phyloP scores from a whole-genome alignment of 2,797 vertebrate species.

The Gambelia wislizenii region DNA sequence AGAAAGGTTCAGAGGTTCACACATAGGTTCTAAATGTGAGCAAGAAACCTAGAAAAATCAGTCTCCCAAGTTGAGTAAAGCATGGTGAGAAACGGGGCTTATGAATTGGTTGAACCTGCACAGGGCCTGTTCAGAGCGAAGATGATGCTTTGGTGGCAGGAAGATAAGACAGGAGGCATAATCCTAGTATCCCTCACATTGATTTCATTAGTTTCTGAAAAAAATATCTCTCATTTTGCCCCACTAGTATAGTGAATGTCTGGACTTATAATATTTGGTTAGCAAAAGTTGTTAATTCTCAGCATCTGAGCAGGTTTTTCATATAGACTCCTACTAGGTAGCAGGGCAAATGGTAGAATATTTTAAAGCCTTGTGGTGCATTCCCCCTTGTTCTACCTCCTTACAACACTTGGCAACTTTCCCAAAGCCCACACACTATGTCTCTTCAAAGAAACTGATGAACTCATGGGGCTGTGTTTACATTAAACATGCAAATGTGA shows the following conservation, averaged over 20 bases:
- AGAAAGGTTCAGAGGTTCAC: too few relatives aligned
- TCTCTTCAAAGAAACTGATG: slow-evolving; percentile 43
- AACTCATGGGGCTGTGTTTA: slow-evolving; percentile 61
- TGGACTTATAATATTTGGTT: background rate
- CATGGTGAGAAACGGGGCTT: too few relatives aligned
- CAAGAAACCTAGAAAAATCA: too few relatives aligned
- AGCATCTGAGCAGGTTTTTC: background rate
- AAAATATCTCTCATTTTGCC: background rate
- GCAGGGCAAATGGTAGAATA: background rate
- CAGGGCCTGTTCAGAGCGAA: background rate
- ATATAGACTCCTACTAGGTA: background rate
- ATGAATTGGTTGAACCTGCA: background rate
- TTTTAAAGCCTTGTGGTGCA: background rate
- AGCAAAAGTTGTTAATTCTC: background rate
- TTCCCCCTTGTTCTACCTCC: background rate
- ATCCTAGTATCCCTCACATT: background rate
- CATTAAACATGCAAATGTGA: slow-evolving; percentile 63
- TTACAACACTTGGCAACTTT: slow-evolving; percentile 37
- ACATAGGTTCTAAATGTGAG: too few relatives aligned
- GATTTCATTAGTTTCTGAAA: background rate
- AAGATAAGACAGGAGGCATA: too few relatives aligned
- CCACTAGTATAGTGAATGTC: background rate
- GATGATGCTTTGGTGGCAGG: background rate
- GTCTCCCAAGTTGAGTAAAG: too few relatives aligned
- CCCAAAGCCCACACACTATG: slow-evolving; percentile 16